These are phyloP conservation scores for Leptobrachium leishanense DNA, from an alignment of 2,113 vertebrate species.

Conservation along the genomic window DNA sequence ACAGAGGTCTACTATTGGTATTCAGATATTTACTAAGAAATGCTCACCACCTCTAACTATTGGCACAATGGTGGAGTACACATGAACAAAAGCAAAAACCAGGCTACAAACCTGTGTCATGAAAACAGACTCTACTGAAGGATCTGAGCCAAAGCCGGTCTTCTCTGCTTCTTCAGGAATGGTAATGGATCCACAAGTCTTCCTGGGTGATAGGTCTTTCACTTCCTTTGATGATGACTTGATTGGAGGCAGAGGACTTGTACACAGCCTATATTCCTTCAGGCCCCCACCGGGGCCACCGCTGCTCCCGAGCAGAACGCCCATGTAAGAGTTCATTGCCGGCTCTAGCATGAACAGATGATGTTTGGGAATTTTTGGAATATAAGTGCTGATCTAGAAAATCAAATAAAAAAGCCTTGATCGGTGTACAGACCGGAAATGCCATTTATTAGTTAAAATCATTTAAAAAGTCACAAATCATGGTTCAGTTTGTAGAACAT, in stretches of 20 bases:
- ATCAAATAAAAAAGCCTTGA: not conserved
- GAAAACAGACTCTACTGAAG: conserved; percentile 66
- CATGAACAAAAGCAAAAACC: not conserved
- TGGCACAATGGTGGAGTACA: no score
- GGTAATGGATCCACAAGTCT: not conserved
- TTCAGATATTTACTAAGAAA: no score
- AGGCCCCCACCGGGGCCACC: not conserved
- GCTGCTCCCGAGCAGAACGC: not conserved
- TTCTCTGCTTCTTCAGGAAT: not conserved
- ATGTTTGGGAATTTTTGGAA: conserved; percentile 64
- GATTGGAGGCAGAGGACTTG: conserved; percentile 49
- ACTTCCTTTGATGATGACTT: conserved; percentile 38
- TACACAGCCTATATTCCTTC: conserved; percentile 5
- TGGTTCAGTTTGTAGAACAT: no score
- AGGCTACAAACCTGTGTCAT: conserved; percentile 73
- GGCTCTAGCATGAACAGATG: conserved; percentile 38
- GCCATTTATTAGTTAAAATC: no score
- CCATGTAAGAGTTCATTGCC: not conserved
- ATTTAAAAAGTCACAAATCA: no score
- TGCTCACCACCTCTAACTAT: no score
- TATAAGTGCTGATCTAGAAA: conserved; percentile 60
- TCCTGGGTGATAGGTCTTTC: conserved; percentile 26
- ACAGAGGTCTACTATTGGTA: no score
- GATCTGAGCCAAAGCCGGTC: conserved; percentile 3
- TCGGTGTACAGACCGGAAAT: not conserved